Base-by-base conservation (phyloP, 2,797 vertebrate genomes). In the Pseudochirops corinnae region DNA sequence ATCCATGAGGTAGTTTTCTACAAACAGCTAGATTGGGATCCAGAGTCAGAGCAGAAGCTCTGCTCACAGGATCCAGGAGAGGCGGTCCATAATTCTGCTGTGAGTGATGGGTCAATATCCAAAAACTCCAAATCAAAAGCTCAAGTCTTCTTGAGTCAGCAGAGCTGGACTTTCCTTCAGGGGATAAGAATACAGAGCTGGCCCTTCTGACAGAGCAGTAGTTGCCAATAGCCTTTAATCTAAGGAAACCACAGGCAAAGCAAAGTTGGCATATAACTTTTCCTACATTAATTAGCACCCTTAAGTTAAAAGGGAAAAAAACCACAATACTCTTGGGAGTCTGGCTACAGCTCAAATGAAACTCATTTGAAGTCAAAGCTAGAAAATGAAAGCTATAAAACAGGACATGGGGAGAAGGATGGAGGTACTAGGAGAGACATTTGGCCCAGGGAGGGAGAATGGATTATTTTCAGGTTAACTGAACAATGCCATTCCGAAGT, bases 81-180 rank as follows among this genome's bases (percentile, higher is more conserved):
- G 96, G 97, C 96, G 94, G 95, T 97, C 93, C 96, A 87, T 96
- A 98, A 97, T 93, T 97, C 95, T 97, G 92, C 96, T 97, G 95
- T 98, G 98, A 98, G 96, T 98, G 98, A 98, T 9, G 96, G 97
- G 96, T 98, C 98, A 92, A 98, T 98, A 98, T 98, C 97, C 98
- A 98, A 98, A 98, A 98, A 98, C 96, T 98, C 97, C 95, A 98
- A 98, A 98, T 98, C 98, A 99, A 98, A 99, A 98, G 96, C 97
- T 98, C 95, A 98, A 98, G 97, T 97, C 96, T 97, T 98, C 98
- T 98, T 97, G 96, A 98, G 98, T 99, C 98, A 98, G 98, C 98
- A 98, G 94, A 98, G 94, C 97, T 39, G 95, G 95, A 97, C 87
- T 96, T 98, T 98, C 98, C 98, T 99, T 98, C 94, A 94, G 98